Evolutionary conservation across 2,113 vertebrate genomes (phyloP).

Genomic region (Elgaria multicarinata): DNA sequence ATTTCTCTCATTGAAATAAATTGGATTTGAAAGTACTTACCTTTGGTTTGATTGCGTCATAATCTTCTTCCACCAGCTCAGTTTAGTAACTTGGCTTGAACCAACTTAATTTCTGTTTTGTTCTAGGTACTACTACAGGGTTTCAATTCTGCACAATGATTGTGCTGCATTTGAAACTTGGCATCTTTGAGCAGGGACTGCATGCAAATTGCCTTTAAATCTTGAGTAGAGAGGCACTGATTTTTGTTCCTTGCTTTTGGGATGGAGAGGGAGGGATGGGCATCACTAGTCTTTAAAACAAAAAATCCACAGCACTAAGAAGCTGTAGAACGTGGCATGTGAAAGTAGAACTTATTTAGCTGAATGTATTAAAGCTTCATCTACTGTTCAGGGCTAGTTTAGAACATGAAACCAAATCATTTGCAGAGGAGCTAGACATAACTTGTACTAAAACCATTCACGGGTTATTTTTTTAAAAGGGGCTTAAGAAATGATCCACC

Average conservation of each 20-base stretch:
- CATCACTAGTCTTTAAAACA: not conserved
- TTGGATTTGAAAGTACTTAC: slow-evolving; percentile 13
- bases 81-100: slow-evolving; percentile 44
- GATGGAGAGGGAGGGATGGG: not conserved
- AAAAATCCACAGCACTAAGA: not conserved
- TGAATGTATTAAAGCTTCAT: slow-evolving; percentile 2
- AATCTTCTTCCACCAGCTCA: slow-evolving; percentile 59
- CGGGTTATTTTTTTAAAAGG: not conserved
- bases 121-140: slow-evolving; percentile 56
- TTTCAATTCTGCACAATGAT: slow-evolving; percentile 51
- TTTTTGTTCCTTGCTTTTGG: not conserved
- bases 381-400: slow-evolving; percentile 1
- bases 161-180: slow-evolving; percentile 31
- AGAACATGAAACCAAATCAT: slow-evolving; percentile 3
- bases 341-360: slow-evolving; percentile 16
- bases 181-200: slow-evolving; percentile 56
- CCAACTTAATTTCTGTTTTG: slow-evolving; percentile 40
- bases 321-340: not conserved
- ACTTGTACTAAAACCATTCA: not conserved
- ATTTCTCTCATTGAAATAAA: not conserved
- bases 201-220: slow-evolving; percentile 59
- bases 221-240: not conserved
- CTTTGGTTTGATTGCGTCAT: not conserved
- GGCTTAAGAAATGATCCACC: slow-evolving; percentile 5
- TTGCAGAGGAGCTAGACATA: not conserved